These are phyloP conservation scores for Sebastes steindachneri DNA, from an alignment of 2,797 vertebrate genomes.

Conservation along the genomic window DNA sequence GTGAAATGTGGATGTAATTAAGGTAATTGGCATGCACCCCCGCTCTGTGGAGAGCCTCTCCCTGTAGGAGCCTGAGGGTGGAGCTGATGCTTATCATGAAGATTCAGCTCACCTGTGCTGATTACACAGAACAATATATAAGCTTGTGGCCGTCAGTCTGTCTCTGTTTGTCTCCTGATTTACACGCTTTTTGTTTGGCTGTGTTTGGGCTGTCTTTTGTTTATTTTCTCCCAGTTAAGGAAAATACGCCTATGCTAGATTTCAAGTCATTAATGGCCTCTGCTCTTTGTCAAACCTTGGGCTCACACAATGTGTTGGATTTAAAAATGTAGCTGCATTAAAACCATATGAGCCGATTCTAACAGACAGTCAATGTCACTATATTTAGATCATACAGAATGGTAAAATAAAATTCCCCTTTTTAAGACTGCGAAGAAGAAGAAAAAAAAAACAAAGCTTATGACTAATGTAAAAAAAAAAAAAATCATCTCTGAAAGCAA, in stretches of 20 bases:
- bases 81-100: background rate
- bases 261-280: background rate
- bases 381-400: background rate
- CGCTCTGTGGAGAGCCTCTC: background rate
- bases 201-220: background rate
- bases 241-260: background rate
- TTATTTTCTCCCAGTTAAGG: background rate
- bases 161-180: background rate
- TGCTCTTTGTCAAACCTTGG: background rate
- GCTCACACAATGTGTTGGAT: background rate
- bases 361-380: background rate
- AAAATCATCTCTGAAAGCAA: background rate
- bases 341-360: background rate
- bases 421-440: background rate
- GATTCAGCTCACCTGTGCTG: constrained; percentile 3
- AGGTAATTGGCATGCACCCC: background rate
- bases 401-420: background rate
- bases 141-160: background rate
- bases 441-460: background rate
- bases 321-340: background rate
- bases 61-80: background rate
- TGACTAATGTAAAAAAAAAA: background rate
- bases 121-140: background rate
- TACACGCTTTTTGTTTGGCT: background rate
- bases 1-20: background rate